A percentile compares a stretch with the other conserved stretches of the same genome.
Conservation (phyloP, 2,888 invertebrate genomes). For the Digitonthophagus gazella region DNA sequence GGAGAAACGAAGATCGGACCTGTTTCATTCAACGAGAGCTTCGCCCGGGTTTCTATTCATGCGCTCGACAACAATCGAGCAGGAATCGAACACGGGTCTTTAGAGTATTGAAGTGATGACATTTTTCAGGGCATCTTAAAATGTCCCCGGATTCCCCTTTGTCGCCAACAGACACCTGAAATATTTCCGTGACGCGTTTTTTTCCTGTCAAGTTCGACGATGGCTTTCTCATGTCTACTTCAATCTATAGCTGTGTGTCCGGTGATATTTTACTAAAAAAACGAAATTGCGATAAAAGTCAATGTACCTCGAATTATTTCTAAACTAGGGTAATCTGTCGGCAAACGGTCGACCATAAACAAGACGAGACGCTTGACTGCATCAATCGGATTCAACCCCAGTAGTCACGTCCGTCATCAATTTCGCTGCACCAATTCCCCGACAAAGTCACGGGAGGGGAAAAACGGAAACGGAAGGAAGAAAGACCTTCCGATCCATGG, state of each 20-base stretch:
- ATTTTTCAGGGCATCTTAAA: constrained; percentile 35
- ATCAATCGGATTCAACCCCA: constrained; percentile 4
- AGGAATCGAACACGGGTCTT: constrained; percentile 29
- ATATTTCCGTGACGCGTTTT: constrained; percentile 21
- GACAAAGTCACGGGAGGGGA: not conserved
- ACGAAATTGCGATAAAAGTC: not conserved
- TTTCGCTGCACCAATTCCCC: constrained; percentile 18
- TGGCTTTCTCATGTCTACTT: constrained; percentile 1
- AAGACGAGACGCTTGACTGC: constrained; percentile 14
- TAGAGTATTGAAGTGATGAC: constrained; percentile 33
- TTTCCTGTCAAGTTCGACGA: constrained; percentile 10
- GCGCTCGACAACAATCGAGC: constrained; percentile 29
- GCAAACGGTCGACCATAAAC: constrained; percentile 12
- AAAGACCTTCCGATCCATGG: constrained; percentile 14
- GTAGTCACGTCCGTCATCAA: constrained; percentile 11
- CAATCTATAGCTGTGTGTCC: not conserved
- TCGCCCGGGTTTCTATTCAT: constrained; percentile 24
- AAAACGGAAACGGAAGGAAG: not conserved
- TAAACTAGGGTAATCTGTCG: constrained; percentile 11
- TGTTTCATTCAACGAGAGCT: not conserved
- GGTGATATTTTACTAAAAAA: not conserved
- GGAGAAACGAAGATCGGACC: not conserved
- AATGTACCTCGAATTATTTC: constrained; percentile 5
- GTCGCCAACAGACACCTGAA: constrained; percentile 35
- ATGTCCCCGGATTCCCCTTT: constrained; percentile 31